Conservation (phyloP, 2,888 invertebrate genomes). For the Chydorus sphaericus region DNA sequence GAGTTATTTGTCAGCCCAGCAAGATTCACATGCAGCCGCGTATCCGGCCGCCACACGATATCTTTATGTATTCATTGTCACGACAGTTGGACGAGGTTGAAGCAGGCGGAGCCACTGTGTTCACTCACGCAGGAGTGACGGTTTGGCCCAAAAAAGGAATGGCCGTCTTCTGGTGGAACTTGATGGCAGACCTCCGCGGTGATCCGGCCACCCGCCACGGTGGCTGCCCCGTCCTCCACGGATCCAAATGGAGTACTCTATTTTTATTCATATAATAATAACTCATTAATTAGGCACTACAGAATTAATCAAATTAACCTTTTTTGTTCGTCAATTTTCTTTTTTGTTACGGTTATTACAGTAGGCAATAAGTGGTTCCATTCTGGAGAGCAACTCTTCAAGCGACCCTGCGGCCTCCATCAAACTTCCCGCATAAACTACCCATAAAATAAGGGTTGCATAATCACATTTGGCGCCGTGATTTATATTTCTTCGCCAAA, state of each 20-base stretch:
- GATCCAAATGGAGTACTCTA: slow-evolving; percentile 24
- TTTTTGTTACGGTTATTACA: too few species aligned
- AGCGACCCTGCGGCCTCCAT: slow-evolving; percentile 6
- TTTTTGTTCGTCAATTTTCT: neutral
- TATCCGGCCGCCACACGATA: too few species aligned
- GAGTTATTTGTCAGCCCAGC: too few species aligned
- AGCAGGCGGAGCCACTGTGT: slow-evolving; percentile 24
- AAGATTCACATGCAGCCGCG: too few species aligned
- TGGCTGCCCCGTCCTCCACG: slow-evolving; percentile 24
- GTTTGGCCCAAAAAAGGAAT: slow-evolving; percentile 23
- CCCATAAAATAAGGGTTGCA: neutral
- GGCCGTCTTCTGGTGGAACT: slow-evolving; percentile 24
- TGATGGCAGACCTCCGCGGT: slow-evolving; percentile 22
- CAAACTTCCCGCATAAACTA: neutral
- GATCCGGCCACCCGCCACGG: slow-evolving; percentile 23
- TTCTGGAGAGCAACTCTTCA: slow-evolving; percentile 9
- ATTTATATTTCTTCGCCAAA: too few species aligned
- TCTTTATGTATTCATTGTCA: too few species aligned
- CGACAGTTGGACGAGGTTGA: slow-evolving; percentile 22
- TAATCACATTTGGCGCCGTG: too few species aligned
- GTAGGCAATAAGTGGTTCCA: slow-evolving; percentile 23
- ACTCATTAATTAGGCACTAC: neutral
- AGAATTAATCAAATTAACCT: neutral
- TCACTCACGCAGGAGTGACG: slow-evolving; percentile 22
- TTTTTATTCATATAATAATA: neutral